Evolutionary conservation across 2,797 vertebrate genomes (phyloP).

Genomic region (Pristis pectinata): DNA sequence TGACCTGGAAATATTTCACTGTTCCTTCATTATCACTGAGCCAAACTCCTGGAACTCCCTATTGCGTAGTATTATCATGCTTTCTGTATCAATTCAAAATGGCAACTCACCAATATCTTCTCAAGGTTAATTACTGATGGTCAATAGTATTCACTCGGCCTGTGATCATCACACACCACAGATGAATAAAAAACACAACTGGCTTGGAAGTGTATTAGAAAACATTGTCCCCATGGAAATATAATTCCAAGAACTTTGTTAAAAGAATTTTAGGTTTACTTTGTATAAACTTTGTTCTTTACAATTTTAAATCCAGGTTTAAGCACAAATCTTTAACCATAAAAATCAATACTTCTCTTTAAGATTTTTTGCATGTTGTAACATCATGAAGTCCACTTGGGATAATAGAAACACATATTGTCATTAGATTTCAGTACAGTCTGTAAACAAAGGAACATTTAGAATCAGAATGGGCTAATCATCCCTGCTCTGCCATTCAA

Average conservation of each 20-base stretch:
- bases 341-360: background rate
- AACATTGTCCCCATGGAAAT: background rate
- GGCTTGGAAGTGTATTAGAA: background rate
- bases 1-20: no score
- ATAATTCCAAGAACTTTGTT: background rate
- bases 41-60: no score
- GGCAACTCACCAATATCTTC: no score
- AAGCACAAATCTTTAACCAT: background rate
- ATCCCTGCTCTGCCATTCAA: background rate
- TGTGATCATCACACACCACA: no score
- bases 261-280: background rate
- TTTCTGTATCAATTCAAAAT: no score
- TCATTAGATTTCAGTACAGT: background rate
- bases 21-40: no score
- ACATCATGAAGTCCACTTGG: background rate
- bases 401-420: background rate
- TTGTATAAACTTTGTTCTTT: background rate
- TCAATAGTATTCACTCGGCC: no score
- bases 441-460: background rate
- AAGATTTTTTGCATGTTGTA: background rate
- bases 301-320: background rate
- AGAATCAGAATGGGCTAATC: background rate
- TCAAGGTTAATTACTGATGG: no score
- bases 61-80: no score
- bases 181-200: no score